Percentiles rank a stretch among this genome's conserved stretches.
Conservation (phyloP, 1,140 invertebrate genomes). For the Listronotus bonariensis region DNA sequence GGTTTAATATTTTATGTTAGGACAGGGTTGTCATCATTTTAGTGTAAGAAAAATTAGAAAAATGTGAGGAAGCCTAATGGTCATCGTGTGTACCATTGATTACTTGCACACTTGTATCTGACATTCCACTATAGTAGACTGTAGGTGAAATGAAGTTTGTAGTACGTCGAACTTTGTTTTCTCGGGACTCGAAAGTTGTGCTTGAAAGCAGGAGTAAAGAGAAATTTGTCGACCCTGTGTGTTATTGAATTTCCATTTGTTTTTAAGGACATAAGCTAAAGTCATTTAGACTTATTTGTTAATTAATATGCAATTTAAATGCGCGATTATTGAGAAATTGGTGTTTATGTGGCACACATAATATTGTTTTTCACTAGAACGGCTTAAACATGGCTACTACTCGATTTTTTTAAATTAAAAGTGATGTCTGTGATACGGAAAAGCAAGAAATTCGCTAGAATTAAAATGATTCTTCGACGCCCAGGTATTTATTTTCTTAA, state of each 20-base stretch:
- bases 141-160: conserved; percentile 47
- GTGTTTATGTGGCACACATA: conserved; percentile 47
- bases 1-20: neutral
- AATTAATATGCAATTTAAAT: conserved; percentile 22
- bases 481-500: conserved; percentile 42
- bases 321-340: conserved; percentile 16
- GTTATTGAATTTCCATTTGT: conserved; percentile 29
- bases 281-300: conserved; percentile 10
- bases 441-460: conserved; percentile 28
- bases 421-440: conserved; percentile 39
- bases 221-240: conserved; percentile 31
- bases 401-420: conserved; percentile 38
- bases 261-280: conserved; percentile 13
- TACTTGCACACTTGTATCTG: conserved; percentile 20
- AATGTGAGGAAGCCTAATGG: neutral
- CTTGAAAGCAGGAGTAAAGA: conserved; percentile 33
- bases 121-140: conserved; percentile 24
- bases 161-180: conserved; percentile 36
- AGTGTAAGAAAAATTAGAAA: neutral
- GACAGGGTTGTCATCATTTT: neutral
- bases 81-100: conserved; percentile 22
- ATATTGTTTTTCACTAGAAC: conserved; percentile 45
- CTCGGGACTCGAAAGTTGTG: conserved; percentile 28
- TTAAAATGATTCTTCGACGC: conserved; percentile 43
- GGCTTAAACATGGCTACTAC: conserved; percentile 52